These are phyloP conservation scores for Charaxes varanes DNA, from an alignment of 1,140 invertebrate genomes.

Conservation along the genomic window DNA sequence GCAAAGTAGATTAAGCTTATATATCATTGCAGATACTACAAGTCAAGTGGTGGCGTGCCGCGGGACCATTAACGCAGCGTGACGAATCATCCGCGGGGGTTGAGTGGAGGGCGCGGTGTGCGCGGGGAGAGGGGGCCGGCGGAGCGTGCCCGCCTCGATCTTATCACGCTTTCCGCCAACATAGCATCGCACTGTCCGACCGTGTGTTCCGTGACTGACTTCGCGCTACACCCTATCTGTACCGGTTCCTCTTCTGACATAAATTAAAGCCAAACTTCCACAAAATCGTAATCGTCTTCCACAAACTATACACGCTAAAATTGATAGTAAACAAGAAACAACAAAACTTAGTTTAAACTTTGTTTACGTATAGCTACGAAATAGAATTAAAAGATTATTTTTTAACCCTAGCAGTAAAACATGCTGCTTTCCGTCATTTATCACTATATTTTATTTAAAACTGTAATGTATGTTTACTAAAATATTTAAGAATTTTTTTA, in stretches of 20 bases:
- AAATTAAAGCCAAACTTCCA: slow-evolving; percentile 41
- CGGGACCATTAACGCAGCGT: slow-evolving; percentile 66
- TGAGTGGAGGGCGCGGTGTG: slow-evolving; percentile 27
- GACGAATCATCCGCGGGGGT: slow-evolving; percentile 55
- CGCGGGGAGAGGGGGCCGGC: slow-evolving; percentile 17
- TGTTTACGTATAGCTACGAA: no score
- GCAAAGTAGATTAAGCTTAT: slow-evolving; percentile 15
- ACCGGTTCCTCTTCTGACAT: slow-evolving; percentile 34
- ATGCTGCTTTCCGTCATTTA: no score
- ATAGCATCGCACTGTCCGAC: slow-evolving; percentile 53
- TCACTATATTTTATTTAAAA: no score
- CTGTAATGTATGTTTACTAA: no score
- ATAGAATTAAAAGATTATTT: no score
- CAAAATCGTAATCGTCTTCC: slow-evolving; percentile 21
- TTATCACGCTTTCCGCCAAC: slow-evolving; percentile 66
- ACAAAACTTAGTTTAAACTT: no score
- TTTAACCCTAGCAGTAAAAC: no score
- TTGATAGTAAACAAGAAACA: background rate
- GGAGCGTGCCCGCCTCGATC: slow-evolving; percentile 53
- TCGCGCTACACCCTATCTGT: slow-evolving; percentile 24
- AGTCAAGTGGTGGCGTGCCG: slow-evolving; percentile 63
- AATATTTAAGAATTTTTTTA: no score
- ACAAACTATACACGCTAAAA: background rate
- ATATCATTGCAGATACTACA: slow-evolving; percentile 29
- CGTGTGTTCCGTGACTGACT: slow-evolving; percentile 51